phyloP scores from a whole-genome alignment of 2,113 vertebrate species.

The Trematocara variabile region DNA sequence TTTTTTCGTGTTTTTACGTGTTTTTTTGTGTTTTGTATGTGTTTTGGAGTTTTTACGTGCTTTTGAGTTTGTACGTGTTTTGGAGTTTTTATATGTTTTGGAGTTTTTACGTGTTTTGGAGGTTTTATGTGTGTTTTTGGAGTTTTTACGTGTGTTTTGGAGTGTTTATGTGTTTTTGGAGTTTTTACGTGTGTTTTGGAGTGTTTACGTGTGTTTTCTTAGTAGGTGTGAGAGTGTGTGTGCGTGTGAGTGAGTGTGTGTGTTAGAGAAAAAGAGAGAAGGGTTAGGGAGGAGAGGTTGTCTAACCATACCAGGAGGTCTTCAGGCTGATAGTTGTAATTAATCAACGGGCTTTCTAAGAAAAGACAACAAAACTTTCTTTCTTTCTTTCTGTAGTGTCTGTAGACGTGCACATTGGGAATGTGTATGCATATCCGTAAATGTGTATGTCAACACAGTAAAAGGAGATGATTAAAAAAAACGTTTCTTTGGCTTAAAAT shows the following conservation, averaged over 20 bases:
- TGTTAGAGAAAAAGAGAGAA: neutral
- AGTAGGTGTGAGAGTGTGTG: slow-evolving; percentile 42
- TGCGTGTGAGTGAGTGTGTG: slow-evolving; percentile 15
- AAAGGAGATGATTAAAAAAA: neutral
- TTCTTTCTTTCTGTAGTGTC: neutral
- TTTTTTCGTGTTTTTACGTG: no score
- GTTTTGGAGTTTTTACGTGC: no score
- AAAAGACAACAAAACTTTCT: neutral
- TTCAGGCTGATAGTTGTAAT: slow-evolving; percentile 52
- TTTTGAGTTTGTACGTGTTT: no score
- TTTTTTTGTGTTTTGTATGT: no score
- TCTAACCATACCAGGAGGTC: slow-evolving; percentile 46
- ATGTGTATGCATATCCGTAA: neutral
- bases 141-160: no score
- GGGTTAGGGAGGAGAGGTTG: slow-evolving; percentile 22
- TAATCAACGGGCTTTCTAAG: slow-evolving; percentile 23
- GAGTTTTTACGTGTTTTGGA: no score
- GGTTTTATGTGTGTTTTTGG: no score
- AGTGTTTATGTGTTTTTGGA: no score
- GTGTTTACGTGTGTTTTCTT: no score
- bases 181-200: no score
- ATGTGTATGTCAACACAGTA: neutral
- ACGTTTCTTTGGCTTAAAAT: neutral
- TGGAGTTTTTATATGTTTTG: no score
- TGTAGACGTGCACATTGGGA: neutral